phyloP scores from a whole-genome alignment of 2,113 vertebrate species.

The Lethenteron camtschaticum region DNA sequence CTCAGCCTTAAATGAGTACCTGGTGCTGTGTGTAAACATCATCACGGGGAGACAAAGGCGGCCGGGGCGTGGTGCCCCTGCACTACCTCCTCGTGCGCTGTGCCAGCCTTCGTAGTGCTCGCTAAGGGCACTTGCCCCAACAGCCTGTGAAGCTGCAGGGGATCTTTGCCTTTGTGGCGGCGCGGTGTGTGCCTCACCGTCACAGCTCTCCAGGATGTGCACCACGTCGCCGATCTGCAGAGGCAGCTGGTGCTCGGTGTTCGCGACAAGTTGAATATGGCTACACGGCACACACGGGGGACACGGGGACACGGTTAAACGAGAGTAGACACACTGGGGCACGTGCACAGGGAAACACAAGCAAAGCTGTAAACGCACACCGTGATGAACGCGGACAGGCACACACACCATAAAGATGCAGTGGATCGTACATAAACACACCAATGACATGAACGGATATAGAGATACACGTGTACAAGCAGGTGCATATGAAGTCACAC shows the following conservation, averaged over 20 bases:
- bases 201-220: constrained; percentile 8
- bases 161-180: not conserved
- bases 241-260: constrained; percentile 17
- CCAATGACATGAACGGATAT: too few relatives aligned
- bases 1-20: not conserved
- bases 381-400: too few relatives aligned
- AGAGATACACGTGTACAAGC: too few relatives aligned
- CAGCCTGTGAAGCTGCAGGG: not conserved
- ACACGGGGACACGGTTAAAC: too few relatives aligned
- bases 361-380: too few relatives aligned
- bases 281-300: constrained; percentile 5
- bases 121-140: not conserved
- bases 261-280: constrained; percentile 16
- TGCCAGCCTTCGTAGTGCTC: not conserved
- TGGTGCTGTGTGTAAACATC: not conserved
- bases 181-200: constrained; percentile 6
- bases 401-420: too few relatives aligned
- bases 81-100: not conserved
- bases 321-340: too few relatives aligned
- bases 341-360: too few relatives aligned
- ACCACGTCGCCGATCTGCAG: constrained; percentile 18
- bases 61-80: not conserved
- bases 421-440: too few relatives aligned
- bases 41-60: not conserved
- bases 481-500: too few relatives aligned